Percentiles rank a stretch among this genome's conserved stretches.
Evolutionary conservation across 2,797 vertebrate species (phyloP).

Genomic region (Alectoris magna): DNA sequence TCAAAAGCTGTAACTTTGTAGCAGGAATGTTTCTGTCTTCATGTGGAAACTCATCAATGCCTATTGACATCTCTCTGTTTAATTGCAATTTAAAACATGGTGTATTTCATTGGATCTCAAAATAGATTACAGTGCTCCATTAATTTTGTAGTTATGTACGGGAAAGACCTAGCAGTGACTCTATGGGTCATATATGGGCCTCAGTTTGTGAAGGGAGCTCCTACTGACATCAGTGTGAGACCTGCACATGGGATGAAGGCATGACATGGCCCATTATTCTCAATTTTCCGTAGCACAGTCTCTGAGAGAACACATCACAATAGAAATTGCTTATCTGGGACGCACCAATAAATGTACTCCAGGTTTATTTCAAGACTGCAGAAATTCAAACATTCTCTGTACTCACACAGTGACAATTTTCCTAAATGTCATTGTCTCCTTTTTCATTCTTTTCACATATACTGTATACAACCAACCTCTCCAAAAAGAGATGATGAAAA

Average conservation of each 20-base stretch:
- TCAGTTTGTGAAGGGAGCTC: background rate
- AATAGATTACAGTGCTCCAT: constrained; percentile 72
- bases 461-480: background rate
- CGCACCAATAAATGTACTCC: constrained; percentile 32
- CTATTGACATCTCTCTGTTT: constrained; percentile 59
- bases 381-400: constrained; percentile 8
- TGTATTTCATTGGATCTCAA: constrained; percentile 71
- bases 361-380: constrained; percentile 29
- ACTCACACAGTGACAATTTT: background rate
- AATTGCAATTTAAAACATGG: constrained; percentile 69
- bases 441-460: background rate
- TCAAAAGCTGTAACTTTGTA: constrained; percentile 25
- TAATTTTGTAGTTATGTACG: constrained; percentile 68
- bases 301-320: constrained; percentile 48
- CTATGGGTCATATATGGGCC: constrained; percentile 16
- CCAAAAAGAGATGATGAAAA: background rate
- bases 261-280: constrained; percentile 68
- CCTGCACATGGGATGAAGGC: constrained; percentile 49
- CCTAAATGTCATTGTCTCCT: background rate
- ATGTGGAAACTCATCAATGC: constrained; percentile 45
- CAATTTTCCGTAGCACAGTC: constrained; percentile 60
- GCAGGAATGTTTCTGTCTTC: constrained; percentile 2
- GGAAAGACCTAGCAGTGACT: constrained; percentile 55
- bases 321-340: constrained; percentile 58
- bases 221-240: constrained; percentile 57